Percentiles rank a stretch among this genome's conserved stretches.
phyloP scores from a whole-genome alignment of 2,113 vertebrate genomes.

The Petromus typicus region DNA sequence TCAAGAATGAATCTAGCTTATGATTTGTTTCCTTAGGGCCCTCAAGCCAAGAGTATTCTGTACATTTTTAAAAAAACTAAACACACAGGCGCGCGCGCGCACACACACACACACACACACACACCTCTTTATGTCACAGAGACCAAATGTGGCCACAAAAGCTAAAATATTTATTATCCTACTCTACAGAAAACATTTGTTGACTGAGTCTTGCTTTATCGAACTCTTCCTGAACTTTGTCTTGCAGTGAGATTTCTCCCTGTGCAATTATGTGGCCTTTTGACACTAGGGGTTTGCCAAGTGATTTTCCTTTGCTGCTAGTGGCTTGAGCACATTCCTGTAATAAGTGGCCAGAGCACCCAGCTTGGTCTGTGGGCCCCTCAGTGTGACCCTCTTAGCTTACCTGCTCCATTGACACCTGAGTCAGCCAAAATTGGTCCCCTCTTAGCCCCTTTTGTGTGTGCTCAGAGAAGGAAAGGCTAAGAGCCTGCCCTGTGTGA shows the following conservation, averaged over 20 bases:
- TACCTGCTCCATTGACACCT: neutral
- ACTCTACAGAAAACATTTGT: slow-evolving; percentile 4
- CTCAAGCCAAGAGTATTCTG: neutral
- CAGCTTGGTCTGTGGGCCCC: neutral
- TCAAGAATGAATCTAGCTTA: neutral
- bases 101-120: neutral
- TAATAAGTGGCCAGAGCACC: neutral
- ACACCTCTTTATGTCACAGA: neutral
- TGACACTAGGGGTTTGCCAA: neutral
- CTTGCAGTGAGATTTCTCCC: neutral
- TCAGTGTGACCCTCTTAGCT: neutral
- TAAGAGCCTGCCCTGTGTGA: neutral
- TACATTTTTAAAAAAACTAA: slow-evolving; percentile 15
- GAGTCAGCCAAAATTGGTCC: neutral
- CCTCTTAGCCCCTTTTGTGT: neutral
- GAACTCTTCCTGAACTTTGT: slow-evolving; percentile 13
- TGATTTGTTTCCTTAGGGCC: neutral
- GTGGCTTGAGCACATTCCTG: neutral
- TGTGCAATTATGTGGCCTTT: neutral
- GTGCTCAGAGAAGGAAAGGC: neutral
- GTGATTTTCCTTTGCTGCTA: neutral
- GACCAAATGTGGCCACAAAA: neutral
- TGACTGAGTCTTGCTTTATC: neutral
- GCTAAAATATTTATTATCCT: slow-evolving; percentile 32
- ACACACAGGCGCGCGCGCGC: too few species aligned